Base-by-base conservation (phyloP, 1,140 invertebrate genomes). In the Teleogryllus occipitalis region DNA sequence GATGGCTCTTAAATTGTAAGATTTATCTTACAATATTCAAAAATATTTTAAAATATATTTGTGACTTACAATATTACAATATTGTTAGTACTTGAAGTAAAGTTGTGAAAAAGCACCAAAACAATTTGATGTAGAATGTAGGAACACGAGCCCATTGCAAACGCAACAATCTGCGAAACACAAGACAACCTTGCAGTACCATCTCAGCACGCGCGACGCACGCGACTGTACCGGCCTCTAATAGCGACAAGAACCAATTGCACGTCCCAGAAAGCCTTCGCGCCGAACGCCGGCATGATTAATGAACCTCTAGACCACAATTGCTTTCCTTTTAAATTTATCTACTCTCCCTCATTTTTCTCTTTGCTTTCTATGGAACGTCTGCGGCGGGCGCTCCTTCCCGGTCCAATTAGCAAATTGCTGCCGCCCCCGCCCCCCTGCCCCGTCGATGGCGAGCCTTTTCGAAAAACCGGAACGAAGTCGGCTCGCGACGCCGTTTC, bases 221-320 rank as follows among this genome's bases (percentile, higher is more conserved):
- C 54, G 54, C 54, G 54, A 65, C 54, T 65, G 54, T 65, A 65
- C 54, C 18, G 10, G 10, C 10, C 54, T 65, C 10, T 65, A 65
- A 65, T 14, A 65, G 54, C 54, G 54, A 65, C 54, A 65, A 65
- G 54, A 65, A 65, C 54, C 54, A 65, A 65, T 65, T 65, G 54
- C 54, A 65, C 54, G 10, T 65, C 54, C 27, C 27, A 18, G 10
- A 18, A 65, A 65, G 54, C 18, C 54, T 65, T 18, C 10, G 10
- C 10, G 10, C 10, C 54, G 54, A 65, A 65, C 54, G 18, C 18
- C 18, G 2, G 18, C 54, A 65, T 65, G 54, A 65, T 65, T 65
- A 65, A 65, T 65, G 54, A 65, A 65, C 54, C 54, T 65, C 54
- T 65, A 65, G 54, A 65, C 54, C 54, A 65, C 54, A 65, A 65